Percentiles rank a stretch among this genome's conserved stretches.
These are phyloP conservation scores for Drosophila bunnanda DNA, from an alignment of 2,888 invertebrate genomes.

Conservation along the genomic window DNA sequence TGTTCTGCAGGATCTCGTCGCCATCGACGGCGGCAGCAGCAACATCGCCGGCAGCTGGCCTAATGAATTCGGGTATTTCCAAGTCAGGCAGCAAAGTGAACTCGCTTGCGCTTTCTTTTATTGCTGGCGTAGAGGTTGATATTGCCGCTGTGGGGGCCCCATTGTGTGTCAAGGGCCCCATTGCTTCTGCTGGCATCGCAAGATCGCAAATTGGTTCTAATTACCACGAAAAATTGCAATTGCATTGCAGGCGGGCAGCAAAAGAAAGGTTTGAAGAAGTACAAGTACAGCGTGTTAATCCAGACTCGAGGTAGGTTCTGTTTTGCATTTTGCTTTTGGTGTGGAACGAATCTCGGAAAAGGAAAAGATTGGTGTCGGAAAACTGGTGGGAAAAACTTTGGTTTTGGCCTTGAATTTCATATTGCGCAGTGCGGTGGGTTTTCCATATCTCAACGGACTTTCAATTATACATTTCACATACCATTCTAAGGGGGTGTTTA, in stretches of 20 bases:
- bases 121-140: conserved; percentile 37
- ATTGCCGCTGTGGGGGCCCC: conserved; percentile 27
- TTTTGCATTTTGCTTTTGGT: conserved; percentile 44
- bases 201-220: conserved; percentile 59
- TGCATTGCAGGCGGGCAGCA: conserved; percentile 73
- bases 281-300: conserved; percentile 80
- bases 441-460: conserved; percentile 33
- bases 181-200: conserved; percentile 53
- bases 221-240: conserved; percentile 40
- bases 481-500: conserved; percentile 8
- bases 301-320: conserved; percentile 64
- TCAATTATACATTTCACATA: conserved; percentile 18
- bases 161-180: conserved; percentile 50
- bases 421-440: conserved; percentile 58
- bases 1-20: conserved; percentile 77
- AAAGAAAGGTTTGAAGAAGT: conserved; percentile 81
- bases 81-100: conserved; percentile 75
- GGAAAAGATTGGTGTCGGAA: conserved; percentile 46
- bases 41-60: conserved; percentile 36
- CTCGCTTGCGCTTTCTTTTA: conserved; percentile 76
- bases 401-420: conserved; percentile 66
- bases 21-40: conserved; percentile 48
- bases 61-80: conserved; percentile 36
- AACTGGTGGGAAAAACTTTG: conserved; percentile 46
- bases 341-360: conserved; percentile 45